Percentiles rank a stretch among this genome's conserved stretches.
Evolutionary conservation across 2,113 vertebrate genomes (phyloP).

Genomic region (crab-eating macaque (Macaca fascicularis)): T2T-MFA8v1.1 NC_088387.1:81763001-81763500

Average conservation of each 20-base stretch:
- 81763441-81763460: not conserved
- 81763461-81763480: accelerated
- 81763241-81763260: not conserved
- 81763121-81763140: not conserved
- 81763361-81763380: not conserved
- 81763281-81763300: not conserved
- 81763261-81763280: not conserved
- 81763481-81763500: not conserved
- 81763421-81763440: not conserved
- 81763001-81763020: too few relatives aligned
- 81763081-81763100: not conserved
- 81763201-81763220: not conserved
- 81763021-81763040: too few relatives aligned
- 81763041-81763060: too few relatives aligned
- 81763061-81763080: not conserved
- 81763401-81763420: not conserved
- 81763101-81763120: not conserved
- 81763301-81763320: not conserved
- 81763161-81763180: not conserved
- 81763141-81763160: not conserved
- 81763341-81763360: not conserved
- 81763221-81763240: not conserved
- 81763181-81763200: not conserved
- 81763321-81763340: not conserved
- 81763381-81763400: not conserved